A percentile compares a stretch with the other conserved stretches of the same genome.
phyloP scores from a whole-genome alignment of 2,797 vertebrate genomes.

The Pelochelys cantorii region DNA sequence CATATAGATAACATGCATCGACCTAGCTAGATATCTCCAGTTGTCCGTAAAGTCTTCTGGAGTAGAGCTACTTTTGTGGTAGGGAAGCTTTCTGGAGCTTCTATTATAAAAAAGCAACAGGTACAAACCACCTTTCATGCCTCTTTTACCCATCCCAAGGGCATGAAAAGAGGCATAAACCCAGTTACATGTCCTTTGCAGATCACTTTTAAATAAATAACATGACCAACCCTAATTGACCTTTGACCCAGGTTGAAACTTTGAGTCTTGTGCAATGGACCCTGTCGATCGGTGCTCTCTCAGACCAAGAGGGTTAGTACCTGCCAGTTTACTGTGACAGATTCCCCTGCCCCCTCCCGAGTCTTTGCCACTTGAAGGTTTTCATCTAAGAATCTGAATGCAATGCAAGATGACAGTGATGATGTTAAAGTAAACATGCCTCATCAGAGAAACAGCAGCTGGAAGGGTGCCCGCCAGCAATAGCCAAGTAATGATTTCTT shows the following conservation, averaged over 20 bases:
- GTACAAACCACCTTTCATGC: background rate
- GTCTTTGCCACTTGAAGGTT: background rate
- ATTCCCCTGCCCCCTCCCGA: background rate
- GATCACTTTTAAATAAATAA: background rate
- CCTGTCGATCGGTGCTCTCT: background rate
- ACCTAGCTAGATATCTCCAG: background rate
- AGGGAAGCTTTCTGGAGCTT: background rate
- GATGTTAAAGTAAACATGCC: background rate
- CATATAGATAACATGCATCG: background rate
- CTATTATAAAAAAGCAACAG: background rate
- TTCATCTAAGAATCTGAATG: background rate
- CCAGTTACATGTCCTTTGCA: background rate
- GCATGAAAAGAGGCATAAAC: background rate
- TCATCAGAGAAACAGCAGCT: background rate
- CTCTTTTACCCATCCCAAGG: background rate
- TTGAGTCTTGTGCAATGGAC: background rate
- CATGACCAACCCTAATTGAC: background rate
- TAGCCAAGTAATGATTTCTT: background rate
- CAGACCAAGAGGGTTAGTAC: background rate
- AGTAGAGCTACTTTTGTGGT: background rate
- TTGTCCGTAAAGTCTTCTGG: background rate
- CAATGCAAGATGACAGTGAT: background rate
- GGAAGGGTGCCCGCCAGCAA: background rate
- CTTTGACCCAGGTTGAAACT: background rate
- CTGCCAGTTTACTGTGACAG: background rate